Base-by-base conservation (phyloP, 2,113 vertebrate species). In the Gasterosteus aculeatus region DNA sequence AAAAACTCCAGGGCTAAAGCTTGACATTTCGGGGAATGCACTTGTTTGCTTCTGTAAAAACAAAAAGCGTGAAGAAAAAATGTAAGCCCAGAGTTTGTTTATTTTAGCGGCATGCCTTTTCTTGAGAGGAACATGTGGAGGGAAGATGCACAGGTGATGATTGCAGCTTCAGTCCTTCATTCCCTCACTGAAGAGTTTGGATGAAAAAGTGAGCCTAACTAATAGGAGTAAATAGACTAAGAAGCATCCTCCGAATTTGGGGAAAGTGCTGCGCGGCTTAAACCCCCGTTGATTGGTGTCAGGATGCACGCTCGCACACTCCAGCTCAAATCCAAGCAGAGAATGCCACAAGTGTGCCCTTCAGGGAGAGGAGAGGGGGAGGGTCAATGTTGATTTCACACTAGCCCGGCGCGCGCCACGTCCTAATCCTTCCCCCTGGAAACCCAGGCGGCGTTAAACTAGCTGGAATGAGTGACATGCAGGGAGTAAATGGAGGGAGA, bases 401-500 rank as follows among this genome's bases (percentile, higher is more conserved):
- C 85, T 81, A 85, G 84, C 87, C 22, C 78, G 8, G 5, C 44
- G 74, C 19, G 64, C 77, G 82, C 84, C 89, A 69, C 78, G 46
- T 85, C 86, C 86, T 91, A 92, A 93, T 92, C 91, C 91, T 86
- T 90, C 85, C 90, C 89, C 87, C 84, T 87, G 91, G 90, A 92
- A 91, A 91, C 67, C 77, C 81, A 87, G 89, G 88, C 90, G 49
- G 85, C 84, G 85, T 91, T 92, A 92, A 93, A 93, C 91, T 91
- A 91, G 87, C 90, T 86, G 87, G 78, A 90, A 92, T 91, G 91
- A 91, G 90, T 81, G 84, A 83, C 91, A 85, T 81, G 91, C 88
- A 72, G 88, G 69, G 89, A 90, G 90, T 90, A 92, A 93, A 93
- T 92, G 90, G 92, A 92, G 91, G 86, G 88, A 92, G 90, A 92